phyloP scores from a whole-genome alignment of 2,888 invertebrate species.

The Tryphoninae sp. region DNA sequence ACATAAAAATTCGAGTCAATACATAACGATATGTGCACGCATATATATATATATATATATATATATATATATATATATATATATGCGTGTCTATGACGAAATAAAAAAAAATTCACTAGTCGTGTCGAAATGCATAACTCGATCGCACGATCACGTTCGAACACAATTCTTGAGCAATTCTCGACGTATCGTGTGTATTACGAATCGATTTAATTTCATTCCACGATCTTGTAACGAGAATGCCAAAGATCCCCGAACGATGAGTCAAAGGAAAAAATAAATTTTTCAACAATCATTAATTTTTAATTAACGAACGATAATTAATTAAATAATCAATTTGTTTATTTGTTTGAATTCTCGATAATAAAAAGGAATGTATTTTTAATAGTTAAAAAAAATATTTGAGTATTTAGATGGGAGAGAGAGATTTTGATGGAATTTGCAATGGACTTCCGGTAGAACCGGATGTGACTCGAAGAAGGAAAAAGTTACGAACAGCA shows the following conservation, averaged over 20 bases:
- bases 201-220: conserved; percentile 39
- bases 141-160: conserved; percentile 52
- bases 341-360: too few species aligned
- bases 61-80: neutral
- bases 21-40: too few species aligned
- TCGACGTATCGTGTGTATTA: conserved; percentile 30
- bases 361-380: conserved; percentile 19
- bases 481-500: conserved; percentile 38
- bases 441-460: conserved; percentile 22
- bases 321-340: too few species aligned
- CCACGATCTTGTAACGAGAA: conserved; percentile 40
- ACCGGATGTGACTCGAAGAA: conserved; percentile 51
- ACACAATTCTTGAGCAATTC: conserved; percentile 51
- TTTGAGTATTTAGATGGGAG: neutral
- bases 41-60: neutral
- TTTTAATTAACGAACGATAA: too few species aligned
- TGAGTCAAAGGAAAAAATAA: conserved; percentile 23
- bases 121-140: conserved; percentile 54
- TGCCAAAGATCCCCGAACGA: conserved; percentile 22
- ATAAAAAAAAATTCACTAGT: conserved; percentile 42
- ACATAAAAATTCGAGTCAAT: too few species aligned
- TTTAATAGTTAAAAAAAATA: neutral
- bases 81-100: conserved; percentile 20
- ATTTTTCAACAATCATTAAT: too few species aligned
- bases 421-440: conserved; percentile 38